Conservation (phyloP, 2,888 invertebrate species). For the Coleophora flavipennella region DNA sequence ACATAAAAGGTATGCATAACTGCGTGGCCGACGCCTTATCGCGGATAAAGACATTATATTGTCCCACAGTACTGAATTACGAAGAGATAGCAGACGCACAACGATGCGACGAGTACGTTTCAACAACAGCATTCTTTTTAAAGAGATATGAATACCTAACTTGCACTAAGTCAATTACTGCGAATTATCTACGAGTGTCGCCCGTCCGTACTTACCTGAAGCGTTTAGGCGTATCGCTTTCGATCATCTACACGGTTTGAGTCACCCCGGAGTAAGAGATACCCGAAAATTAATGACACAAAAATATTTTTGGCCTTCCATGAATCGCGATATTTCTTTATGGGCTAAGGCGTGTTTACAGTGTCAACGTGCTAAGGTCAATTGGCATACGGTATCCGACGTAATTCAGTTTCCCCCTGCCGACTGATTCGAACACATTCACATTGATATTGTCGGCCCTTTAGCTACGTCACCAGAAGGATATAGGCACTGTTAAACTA, state of each 20-base stretch:
- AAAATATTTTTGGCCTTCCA: constrained; percentile 1
- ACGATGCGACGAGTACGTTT: too few relatives aligned
- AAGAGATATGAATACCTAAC: too few relatives aligned
- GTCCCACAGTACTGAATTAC: too few relatives aligned
- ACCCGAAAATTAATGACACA: constrained; percentile 5
- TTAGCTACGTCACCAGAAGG: too few relatives aligned
- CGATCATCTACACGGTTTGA: not conserved
- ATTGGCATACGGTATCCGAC: not conserved
- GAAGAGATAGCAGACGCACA: too few relatives aligned
- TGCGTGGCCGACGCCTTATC: constrained; percentile 9
- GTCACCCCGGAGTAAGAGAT: constrained; percentile 1
- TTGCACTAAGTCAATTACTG: constrained; percentile 3
- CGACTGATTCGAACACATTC: too few relatives aligned
- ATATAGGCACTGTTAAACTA: too few relatives aligned
- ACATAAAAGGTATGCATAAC: constrained; percentile 4
- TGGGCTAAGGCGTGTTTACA: not conserved
- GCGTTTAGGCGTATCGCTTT: too few relatives aligned
- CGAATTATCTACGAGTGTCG: not conserved
- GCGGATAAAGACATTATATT: constrained; percentile 3
- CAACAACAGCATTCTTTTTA: too few relatives aligned
- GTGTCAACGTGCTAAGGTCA: not conserved
- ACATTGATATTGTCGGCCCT: too few relatives aligned
- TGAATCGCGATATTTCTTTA: constrained; percentile 1
- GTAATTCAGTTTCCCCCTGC: constrained; percentile 8
- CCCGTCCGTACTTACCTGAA: constrained; percentile 6